Percentiles rank a stretch among this genome's conserved stretches.
Evolutionary conservation across 2,888 invertebrate species (phyloP).

Genomic region (Asteroscopus sphinx): DNA sequence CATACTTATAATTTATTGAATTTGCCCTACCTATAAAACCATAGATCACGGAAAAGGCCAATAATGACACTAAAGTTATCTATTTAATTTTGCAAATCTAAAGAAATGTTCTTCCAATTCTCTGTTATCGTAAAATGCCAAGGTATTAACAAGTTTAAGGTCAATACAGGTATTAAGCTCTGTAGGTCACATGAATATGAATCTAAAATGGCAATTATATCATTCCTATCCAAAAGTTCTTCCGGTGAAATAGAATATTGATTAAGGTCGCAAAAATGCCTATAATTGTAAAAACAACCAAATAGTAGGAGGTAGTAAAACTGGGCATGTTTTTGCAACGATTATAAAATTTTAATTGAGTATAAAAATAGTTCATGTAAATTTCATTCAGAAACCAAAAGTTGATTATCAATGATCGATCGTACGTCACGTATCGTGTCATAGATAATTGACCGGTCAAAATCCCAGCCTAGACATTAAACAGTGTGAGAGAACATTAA

Average conservation of each 20-base stretch:
- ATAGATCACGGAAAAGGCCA: too few relatives aligned
- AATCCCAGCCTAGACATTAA: too few relatives aligned
- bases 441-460: too few relatives aligned
- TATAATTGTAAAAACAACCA: slow-evolving; percentile 3
- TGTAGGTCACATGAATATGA: slow-evolving; percentile 45
- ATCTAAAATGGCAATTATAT: slow-evolving; percentile 24
- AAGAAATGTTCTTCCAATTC: background rate
- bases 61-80: background rate
- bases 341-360: background rate
- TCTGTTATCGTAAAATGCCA: slow-evolving; percentile 30
- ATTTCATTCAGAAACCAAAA: too few relatives aligned
- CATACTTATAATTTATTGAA: too few relatives aligned
- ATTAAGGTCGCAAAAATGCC: slow-evolving; percentile 11
- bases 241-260: slow-evolving; percentile 30
- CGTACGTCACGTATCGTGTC: too few relatives aligned
- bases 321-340: background rate
- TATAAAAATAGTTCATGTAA: slow-evolving; percentile 15
- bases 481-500: too few relatives aligned
- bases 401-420: too few relatives aligned
- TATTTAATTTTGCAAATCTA: slow-evolving; percentile 1
- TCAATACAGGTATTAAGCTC: slow-evolving; percentile 1
- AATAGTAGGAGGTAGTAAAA: background rate
- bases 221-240: slow-evolving; percentile 19
- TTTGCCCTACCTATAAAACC: too few relatives aligned
- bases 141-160: slow-evolving; percentile 44